phyloP scores from a whole-genome alignment of 53 echinoderm and acorn worm genomes.

The Apostichopus leukothele region DNA sequence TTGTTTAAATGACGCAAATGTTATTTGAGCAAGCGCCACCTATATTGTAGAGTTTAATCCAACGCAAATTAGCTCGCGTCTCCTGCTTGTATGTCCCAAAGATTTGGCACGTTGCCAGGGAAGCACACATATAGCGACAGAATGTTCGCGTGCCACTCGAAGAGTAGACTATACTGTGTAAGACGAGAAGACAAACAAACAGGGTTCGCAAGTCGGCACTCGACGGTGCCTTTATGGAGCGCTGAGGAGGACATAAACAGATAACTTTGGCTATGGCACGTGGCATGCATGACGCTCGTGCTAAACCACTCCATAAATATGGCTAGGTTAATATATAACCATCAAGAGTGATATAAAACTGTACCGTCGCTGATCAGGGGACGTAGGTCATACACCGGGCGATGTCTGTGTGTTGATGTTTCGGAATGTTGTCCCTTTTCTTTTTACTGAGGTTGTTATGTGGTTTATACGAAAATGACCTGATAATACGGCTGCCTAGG shows the following conservation, averaged over 20 bases:
- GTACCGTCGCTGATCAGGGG: neutral
- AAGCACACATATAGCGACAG: neutral
- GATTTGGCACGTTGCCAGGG: neutral
- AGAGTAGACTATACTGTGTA: neutral
- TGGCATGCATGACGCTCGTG: constrained; percentile 8
- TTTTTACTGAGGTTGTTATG: neutral
- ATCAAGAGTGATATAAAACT: neutral
- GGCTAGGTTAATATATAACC: neutral
- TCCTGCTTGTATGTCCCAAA: neutral
- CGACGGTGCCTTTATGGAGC: neutral
- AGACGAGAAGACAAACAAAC: constrained; percentile 30
- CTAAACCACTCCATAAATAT: neutral
- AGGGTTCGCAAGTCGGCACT: constrained; percentile 28
- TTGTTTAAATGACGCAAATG: neutral
- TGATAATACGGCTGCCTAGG: neutral
- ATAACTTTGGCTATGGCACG: constrained; percentile 4
- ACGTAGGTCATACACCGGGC: neutral
- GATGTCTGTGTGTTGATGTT: neutral
- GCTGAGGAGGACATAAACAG: neutral
- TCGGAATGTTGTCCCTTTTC: neutral
- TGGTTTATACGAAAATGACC: neutral
- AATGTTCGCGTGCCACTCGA: constrained; percentile 31
- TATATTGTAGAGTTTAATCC: neutral
- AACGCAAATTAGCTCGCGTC: neutral
- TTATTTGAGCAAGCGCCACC: constrained; percentile 25